A percentile compares a stretch with the other conserved stretches of the same genome.
phyloP scores from a whole-genome alignment of 2,113 vertebrate genomes.

The Pollimyrus isidori region DNA sequence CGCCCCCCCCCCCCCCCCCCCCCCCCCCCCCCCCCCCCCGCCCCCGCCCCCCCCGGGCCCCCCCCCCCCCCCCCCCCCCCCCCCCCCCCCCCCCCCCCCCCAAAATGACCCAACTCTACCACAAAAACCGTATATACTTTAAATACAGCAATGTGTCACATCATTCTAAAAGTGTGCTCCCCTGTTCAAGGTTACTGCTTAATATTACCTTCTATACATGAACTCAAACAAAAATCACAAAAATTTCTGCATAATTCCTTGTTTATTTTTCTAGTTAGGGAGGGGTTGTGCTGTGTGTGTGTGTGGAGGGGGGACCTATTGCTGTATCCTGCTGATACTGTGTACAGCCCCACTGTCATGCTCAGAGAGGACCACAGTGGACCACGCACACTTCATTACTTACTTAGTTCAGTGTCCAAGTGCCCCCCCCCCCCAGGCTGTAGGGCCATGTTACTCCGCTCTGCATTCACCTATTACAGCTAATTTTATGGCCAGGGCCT shows the following conservation, averaged over 20 bases:
- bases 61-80: too few species aligned
- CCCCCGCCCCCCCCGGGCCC: too few species aligned
- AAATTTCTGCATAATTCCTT: too few species aligned
- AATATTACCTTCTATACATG: background rate
- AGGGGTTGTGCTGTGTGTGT: too few species aligned
- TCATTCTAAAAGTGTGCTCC: background rate
- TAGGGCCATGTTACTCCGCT: too few species aligned
- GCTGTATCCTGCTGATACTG: background rate
- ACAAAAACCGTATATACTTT: background rate
- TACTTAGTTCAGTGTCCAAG: conserved; percentile 25
- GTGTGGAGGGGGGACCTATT: background rate
- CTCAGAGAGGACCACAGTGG: background rate
- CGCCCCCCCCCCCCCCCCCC: too few species aligned
- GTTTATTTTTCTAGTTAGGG: too few species aligned
- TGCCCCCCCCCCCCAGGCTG: too few species aligned
- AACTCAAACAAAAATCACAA: too few species aligned
- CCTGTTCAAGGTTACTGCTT: background rate
- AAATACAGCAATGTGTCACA: background rate
- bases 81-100: too few species aligned
- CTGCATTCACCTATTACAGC: background rate
- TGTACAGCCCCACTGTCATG: background rate
- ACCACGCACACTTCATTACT: conserved; percentile 72
- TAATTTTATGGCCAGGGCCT: background rate
- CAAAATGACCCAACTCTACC: background rate
- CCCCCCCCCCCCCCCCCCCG: too few species aligned